Conservation (phyloP, 1,140 invertebrate species). For the Scaptodrosophila lebanonensis region DNA sequence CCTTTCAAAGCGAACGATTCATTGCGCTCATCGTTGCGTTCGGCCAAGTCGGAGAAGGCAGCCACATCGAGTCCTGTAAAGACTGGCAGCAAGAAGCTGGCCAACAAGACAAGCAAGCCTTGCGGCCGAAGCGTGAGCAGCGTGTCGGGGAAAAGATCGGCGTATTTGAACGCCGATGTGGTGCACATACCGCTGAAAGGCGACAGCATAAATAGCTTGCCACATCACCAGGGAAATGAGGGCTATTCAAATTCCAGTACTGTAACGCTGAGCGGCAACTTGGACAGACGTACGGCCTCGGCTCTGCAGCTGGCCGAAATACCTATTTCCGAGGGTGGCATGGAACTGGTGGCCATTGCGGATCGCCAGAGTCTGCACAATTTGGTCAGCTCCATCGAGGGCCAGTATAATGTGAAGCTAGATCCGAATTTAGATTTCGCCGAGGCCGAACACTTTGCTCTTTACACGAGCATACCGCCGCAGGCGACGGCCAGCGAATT, state of each 20-base stretch:
- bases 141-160: conserved; percentile 79
- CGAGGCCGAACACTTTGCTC: conserved; percentile 90
- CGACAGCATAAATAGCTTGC: conserved; percentile 73
- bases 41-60: conserved; percentile 34
- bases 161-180: conserved; percentile 75
- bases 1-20: conserved; percentile 56
- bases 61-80: conserved; percentile 46
- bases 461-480: conserved; percentile 89
- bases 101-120: conserved; percentile 70
- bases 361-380: conserved; percentile 75
- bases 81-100: conserved; percentile 17
- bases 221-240: conserved; percentile 45
- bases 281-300: conserved; percentile 72
- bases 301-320: conserved; percentile 75
- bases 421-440: conserved; percentile 82
- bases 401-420: conserved; percentile 67
- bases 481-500: conserved; percentile 90
- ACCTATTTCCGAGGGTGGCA: conserved; percentile 72
- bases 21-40: conserved; percentile 56
- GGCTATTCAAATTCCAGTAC: conserved; percentile 70
- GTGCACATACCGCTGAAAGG: conserved; percentile 82
- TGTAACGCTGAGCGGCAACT: conserved; percentile 53
- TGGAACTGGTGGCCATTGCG: conserved; percentile 76
- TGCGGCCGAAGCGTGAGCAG: conserved; percentile 80
- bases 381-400: conserved; percentile 68